These are phyloP conservation scores for Nemopilema nomurai DNA, from an alignment of 30 jellyfish, hydroid and myxozoan genomes.

Conservation along the genomic window DNA sequence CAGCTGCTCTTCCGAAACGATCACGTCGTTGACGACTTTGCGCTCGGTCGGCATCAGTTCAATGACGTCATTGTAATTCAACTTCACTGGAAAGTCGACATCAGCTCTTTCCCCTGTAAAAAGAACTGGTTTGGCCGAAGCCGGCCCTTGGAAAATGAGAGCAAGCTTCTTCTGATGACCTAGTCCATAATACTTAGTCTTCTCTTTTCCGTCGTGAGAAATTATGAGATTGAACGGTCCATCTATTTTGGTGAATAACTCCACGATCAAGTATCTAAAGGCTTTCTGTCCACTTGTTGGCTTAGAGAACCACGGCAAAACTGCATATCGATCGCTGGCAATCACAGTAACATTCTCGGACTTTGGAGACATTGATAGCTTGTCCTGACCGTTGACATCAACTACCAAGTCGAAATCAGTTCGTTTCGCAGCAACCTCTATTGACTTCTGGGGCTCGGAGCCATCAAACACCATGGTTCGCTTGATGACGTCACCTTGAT, in stretches of 20 bases:
- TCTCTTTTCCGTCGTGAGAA: constrained; percentile 8
- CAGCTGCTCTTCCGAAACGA: constrained; percentile 28
- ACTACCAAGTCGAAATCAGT: constrained; percentile 24
- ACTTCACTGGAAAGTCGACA: constrained; percentile 26
- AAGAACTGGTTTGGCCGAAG: constrained; percentile 2
- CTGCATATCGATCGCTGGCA: constrained; percentile 9
- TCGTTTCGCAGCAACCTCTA: constrained; percentile 24
- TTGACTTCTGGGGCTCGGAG: background rate
- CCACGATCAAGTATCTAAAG: constrained; percentile 14
- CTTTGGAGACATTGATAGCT: background rate
- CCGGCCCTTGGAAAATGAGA: constrained; percentile 24
- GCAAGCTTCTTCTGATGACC: constrained; percentile 3
- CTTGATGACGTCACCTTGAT: background rate
- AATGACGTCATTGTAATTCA: background rate
- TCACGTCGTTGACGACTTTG: constrained; percentile 8
- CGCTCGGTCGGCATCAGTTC: constrained; percentile 1
- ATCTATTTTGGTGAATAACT: constrained; percentile 22
- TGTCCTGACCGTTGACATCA: constrained; percentile 18
- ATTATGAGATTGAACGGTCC: constrained; percentile 4
- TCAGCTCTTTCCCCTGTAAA: constrained; percentile 32
- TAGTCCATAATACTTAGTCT: background rate
- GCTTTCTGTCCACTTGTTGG: background rate
- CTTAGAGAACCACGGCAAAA: constrained; percentile 18
- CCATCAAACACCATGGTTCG: constrained; percentile 15
- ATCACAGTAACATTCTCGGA: background rate